Percentiles rank a stretch among this genome's conserved stretches.
Evolutionary conservation across 2,797 vertebrate genomes (phyloP).

Genomic region (Oreochromis grahami): DNA sequence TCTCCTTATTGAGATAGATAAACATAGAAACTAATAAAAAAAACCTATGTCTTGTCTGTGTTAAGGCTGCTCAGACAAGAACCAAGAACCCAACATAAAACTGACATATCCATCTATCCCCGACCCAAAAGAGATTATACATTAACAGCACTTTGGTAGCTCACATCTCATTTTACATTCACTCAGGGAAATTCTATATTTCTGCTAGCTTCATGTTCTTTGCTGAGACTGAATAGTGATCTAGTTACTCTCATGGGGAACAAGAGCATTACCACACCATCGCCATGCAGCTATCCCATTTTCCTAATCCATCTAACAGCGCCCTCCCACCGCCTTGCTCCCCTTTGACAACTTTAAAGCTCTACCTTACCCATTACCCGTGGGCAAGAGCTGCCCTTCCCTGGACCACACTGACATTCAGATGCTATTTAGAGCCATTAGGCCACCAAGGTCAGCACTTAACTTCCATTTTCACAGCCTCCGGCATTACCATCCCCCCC

Average conservation of each 20-base stretch:
- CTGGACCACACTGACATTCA: slow-evolving; percentile 58
- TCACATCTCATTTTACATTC: not conserved
- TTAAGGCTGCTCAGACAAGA: not conserved
- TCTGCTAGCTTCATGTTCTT: not conserved
- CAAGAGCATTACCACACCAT: not conserved
- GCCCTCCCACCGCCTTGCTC: not conserved
- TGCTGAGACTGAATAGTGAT: not conserved
- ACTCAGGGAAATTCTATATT: not conserved
- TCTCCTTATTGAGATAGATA: not conserved
- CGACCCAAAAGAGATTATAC: not conserved
- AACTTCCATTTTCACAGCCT: slow-evolving; percentile 66
- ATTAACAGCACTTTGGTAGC: not conserved
- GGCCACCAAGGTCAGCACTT: slow-evolving; percentile 67
- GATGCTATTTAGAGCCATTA: slow-evolving; percentile 68
- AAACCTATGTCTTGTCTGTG: not conserved
- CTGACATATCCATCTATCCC: not conserved
- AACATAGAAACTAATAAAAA: not conserved
- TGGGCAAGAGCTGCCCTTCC: slow-evolving; percentile 53
- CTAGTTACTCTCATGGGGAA: not conserved
- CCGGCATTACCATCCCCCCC: slow-evolving; percentile 9
- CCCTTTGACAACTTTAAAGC: slow-evolving; percentile 46
- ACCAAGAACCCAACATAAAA: not conserved
- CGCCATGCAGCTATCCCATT: not conserved
- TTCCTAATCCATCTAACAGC: slow-evolving; percentile 28
- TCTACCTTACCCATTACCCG: slow-evolving; percentile 41